Evolutionary conservation across 2,113 vertebrate genomes (phyloP), one percentile per base, ranked within the genome.

Genomic region (Picathartes gymnocephalus): DNA sequence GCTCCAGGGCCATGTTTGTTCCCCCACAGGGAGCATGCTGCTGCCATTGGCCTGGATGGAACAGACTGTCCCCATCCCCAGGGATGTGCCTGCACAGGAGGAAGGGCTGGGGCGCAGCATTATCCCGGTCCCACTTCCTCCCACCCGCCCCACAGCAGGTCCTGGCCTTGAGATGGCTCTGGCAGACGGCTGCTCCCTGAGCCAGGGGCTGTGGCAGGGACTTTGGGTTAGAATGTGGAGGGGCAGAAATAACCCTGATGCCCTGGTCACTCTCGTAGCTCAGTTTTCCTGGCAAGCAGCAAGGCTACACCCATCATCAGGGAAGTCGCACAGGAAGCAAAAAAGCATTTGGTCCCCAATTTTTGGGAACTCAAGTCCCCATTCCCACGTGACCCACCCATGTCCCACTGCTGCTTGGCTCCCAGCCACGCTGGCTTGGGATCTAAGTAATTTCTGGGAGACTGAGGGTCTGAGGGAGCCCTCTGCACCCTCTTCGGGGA

Each of bases 91-190:
- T 93, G 74, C 5, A 4, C 70, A 17, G 71, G 65, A 95, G 83
- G 88, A 93, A 96, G 95, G 60, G 93, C 94, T 93, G 91, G 92
- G 93, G 13, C 17, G 6, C 48, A 6, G 72, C 91, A 42, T 39
- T 89, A 45, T 96, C 93, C 96, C 44, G 60, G 87, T 93, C 78
- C 50, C 0, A 21, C 60, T 95, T 96, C 96, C 86, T 39, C 76
- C 44, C 21, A 3, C 16, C 39, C 8, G 0, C 25, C 61, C 71
- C 35, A 25, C 31, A 11, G 62, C 31, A 25, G 40, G 50, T 50
- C 50, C 61, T 0, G 6, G 76, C 68, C 50, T 25, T 22, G 58
- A 54, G 68, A 61, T 0, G 5, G 54, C 45, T 64, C 79, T 1
- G 11, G 79, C 30, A 42, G 48, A 30, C 0, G 5, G 60, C 66